Base-by-base conservation (phyloP, 2,113 vertebrate species). In the Eulacestoma nigropectus region DNA sequence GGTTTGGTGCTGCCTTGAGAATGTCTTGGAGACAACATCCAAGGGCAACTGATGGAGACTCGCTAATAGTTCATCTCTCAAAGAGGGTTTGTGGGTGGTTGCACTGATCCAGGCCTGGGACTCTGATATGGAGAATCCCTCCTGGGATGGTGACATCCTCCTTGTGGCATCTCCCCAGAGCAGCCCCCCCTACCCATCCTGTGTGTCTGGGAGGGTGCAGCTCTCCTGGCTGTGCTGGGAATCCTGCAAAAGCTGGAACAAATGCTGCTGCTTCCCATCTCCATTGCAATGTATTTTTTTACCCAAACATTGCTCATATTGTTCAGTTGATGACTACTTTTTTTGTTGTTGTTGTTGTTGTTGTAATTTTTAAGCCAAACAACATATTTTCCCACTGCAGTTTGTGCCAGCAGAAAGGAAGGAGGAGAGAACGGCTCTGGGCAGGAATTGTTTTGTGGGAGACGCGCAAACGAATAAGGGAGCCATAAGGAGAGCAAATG, bases 341-440 rank as follows among this genome's bases (percentile, higher is more conserved):
- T 56, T 32, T 32, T 87, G 46, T 77, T 78, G 73, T 57, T 89
- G 78, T 57, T 89, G 78, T 57, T 20, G 79, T 63, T 21, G 56
- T 77, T 49, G 73, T 79, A 59, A 72, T 94, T 96, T 96, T 97
- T 86, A 93, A 85, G 73, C 85, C 68, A 95, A 94, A 80, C 76
- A 88, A 81, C 79, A 30, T 90, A 70, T 90, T 93, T 93, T 49
- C 49, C 73, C 53, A 4, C 63, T 37, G 79, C 80, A 88, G 32
- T 86, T 95, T 68, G 63, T 92, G 88, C 93, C 83, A 87, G 76
- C 50, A 81, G 73, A 90, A 74, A 93, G 75, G 53, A 84, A 70
- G 60, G 52, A 72, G 57, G 77, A 55, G 90, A 90, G 80, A 42
- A 59, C 41, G 42, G 73, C 79, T 82, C 27, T 33, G 67, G 93